Conservation (phyloP, 2,797 vertebrate genomes). For the Anguilla marmorata region DNA sequence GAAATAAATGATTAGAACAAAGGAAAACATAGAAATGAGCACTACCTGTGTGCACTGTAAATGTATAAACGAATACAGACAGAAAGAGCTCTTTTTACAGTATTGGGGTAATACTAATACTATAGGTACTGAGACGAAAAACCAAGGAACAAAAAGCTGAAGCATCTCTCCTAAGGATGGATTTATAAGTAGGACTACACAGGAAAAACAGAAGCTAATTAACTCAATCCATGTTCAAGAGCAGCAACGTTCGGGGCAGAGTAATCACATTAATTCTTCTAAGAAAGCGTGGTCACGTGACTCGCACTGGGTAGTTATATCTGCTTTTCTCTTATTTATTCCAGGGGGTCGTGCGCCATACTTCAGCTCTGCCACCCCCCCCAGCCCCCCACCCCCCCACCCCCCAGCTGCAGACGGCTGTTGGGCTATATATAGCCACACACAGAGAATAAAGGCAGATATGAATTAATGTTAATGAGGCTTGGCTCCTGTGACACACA, state of each 20-base stretch:
- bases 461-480: slow-evolving; percentile 79
- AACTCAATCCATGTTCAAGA: slow-evolving; percentile 4
- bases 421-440: slow-evolving; percentile 77
- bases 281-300: neutral
- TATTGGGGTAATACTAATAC: neutral
- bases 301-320: neutral
- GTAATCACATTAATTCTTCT: neutral
- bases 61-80: neutral
- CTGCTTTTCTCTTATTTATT: neutral
- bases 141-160: neutral
- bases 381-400: slow-evolving; percentile 52
- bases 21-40: neutral
- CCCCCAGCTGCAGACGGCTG: slow-evolving; percentile 73
- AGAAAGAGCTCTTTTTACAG: neutral
- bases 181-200: neutral
- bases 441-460: slow-evolving; percentile 69
- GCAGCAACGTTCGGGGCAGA: neutral
- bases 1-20: neutral
- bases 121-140: neutral
- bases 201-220: slow-evolving; percentile 17
- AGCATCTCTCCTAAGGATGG: neutral
- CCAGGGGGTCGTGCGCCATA: slow-evolving; percentile 63
- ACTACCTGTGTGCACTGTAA: neutral
- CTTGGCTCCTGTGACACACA: slow-evolving; percentile 57
- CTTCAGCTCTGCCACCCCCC: slow-evolving; percentile 62